Conservation (phyloP, 1,140 invertebrate genomes). For the Drosophila lowei region DNA sequence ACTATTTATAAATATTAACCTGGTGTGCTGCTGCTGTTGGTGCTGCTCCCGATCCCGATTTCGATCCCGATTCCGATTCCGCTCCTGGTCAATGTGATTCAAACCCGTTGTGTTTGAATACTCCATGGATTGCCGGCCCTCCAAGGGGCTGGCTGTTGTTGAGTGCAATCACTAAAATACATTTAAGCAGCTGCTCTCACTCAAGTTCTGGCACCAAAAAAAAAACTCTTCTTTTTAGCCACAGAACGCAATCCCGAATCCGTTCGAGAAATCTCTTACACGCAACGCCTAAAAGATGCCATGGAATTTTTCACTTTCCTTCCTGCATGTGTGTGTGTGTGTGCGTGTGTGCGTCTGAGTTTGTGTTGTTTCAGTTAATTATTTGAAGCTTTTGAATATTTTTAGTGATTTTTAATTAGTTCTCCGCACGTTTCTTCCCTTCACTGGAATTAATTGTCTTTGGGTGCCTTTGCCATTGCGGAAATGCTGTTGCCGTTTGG, state of each 20-base stretch:
- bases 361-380: not conserved
- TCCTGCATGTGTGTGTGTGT: conserved; percentile 11
- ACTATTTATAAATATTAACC: conserved; percentile 60
- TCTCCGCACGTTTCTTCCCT: conserved; percentile 1
- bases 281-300: conserved; percentile 78
- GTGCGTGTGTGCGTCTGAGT: not conserved
- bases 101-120: conserved; percentile 80
- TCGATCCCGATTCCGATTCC: conserved; percentile 14
- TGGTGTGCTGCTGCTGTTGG: conserved; percentile 53
- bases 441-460: not conserved
- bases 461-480: conserved; percentile 33
- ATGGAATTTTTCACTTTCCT: conserved; percentile 66
- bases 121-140: conserved; percentile 83
- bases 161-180: conserved; percentile 76
- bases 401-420: not conserved
- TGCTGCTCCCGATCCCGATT: conserved; percentile 13
- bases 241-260: conserved; percentile 4
- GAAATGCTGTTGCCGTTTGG: conserved; percentile 66
- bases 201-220: conserved; percentile 28
- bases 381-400: not conserved
- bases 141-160: conserved; percentile 81
- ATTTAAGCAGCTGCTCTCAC: conserved; percentile 79
- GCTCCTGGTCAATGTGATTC: conserved; percentile 61
- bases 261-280: conserved; percentile 44
- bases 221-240: not conserved